These are phyloP conservation scores for Enteromius radiatus DNA, from an alignment of 2,797 vertebrate species.

Conservation along the genomic window DNA sequence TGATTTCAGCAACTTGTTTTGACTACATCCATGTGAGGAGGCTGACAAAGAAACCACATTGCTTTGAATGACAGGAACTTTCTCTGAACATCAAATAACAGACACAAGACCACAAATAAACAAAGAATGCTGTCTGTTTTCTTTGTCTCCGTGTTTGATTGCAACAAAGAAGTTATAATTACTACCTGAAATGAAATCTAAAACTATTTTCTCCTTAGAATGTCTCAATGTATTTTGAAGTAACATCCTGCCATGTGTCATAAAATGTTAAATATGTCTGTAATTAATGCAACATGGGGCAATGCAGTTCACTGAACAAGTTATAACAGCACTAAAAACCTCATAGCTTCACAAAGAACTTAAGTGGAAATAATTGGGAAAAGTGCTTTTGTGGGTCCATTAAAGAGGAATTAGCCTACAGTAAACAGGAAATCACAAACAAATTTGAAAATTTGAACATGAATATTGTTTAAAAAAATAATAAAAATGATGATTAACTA, in stretches of 20 bases:
- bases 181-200: background rate
- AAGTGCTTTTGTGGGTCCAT: conserved; percentile 3
- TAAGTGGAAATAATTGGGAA: background rate
- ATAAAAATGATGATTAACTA: background rate
- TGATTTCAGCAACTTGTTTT: conserved; percentile 27
- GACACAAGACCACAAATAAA: conserved; percentile 3
- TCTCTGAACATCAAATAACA: conserved; percentile 20
- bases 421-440: conserved; percentile 5
- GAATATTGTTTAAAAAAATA: background rate
- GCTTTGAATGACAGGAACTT: conserved; percentile 10
- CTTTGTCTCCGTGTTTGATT: background rate
- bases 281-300: conserved; percentile 18
- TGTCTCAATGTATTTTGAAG: background rate
- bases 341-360: background rate
- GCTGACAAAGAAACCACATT: conserved; percentile 2
- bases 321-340: conserved; percentile 3
- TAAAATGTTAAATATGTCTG: background rate
- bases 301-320: background rate
- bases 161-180: background rate
- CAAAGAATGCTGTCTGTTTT: conserved; percentile 13
- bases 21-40: conserved; percentile 28
- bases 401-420: background rate
- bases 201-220: background rate
- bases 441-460: background rate
- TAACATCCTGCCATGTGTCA: background rate